A percentile compares a stretch with the other conserved stretches of the same genome.
Evolutionary conservation across 2,113 vertebrate genomes (phyloP).

Genomic region (Tetraodon nigroviridis): DNA sequence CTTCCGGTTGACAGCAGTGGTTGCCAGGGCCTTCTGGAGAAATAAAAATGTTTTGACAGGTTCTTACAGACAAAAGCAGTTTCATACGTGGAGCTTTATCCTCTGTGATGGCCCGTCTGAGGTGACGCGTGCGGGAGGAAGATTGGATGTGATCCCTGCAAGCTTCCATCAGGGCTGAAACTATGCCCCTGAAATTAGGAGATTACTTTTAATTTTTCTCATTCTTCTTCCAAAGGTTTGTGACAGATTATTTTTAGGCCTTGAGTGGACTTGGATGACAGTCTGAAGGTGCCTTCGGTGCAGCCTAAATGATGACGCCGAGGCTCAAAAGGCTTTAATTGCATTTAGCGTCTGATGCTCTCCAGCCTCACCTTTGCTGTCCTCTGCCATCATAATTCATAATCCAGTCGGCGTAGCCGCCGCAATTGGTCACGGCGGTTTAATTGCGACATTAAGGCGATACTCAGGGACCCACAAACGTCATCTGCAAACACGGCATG

Average conservation of each 20-base stretch:
- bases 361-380: slow-evolving; percentile 48
- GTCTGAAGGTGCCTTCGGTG: background rate
- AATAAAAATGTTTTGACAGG: slow-evolving; percentile 45
- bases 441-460: slow-evolving; percentile 56
- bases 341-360: slow-evolving; percentile 29
- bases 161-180: slow-evolving; percentile 36
- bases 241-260: background rate
- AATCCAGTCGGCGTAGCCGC: slow-evolving; percentile 52
- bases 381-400: slow-evolving; percentile 58
- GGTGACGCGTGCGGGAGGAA: slow-evolving; percentile 1
- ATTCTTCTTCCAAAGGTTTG: background rate
- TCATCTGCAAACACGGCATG: slow-evolving; percentile 52
- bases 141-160: slow-evolving; percentile 36
- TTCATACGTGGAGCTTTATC: slow-evolving; percentile 44
- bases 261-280: slow-evolving; percentile 2
- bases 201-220: slow-evolving; percentile 11
- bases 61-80: slow-evolving; percentile 38
- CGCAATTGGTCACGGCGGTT: slow-evolving; percentile 49
- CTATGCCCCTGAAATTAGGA: slow-evolving; percentile 10
- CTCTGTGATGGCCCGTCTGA: slow-evolving; percentile 34
- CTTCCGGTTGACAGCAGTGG: slow-evolving; percentile 30
- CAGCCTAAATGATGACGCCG: slow-evolving; percentile 12
- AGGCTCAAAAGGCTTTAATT: slow-evolving; percentile 28
- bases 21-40: slow-evolving; percentile 12
- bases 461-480: slow-evolving; percentile 52